Base-by-base conservation (phyloP, 2,888 invertebrate species). In the Stenichneumon culpator region DNA sequence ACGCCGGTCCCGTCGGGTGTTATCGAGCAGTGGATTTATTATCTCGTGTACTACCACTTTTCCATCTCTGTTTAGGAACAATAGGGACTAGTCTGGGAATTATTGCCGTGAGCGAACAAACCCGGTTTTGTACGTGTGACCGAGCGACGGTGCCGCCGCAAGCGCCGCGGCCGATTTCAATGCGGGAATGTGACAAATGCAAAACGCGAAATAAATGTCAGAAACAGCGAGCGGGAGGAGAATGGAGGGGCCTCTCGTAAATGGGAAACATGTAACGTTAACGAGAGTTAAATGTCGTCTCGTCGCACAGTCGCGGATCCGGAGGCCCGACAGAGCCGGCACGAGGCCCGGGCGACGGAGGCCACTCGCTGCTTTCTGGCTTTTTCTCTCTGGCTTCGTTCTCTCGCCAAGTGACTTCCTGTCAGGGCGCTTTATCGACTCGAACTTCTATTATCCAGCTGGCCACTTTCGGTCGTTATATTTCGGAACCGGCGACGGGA, bases 181-280 rank as follows among this genome's bases (percentile, higher is more conserved):
- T 73, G 75, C 57, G 57, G 22, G 44, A 68, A 82, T 85, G 79
- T 79, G 79, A 82, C 79, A 77, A 77, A 85, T 82, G 79, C 67
- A 72, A 79, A 85, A 79, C 72, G 77, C 67, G 79, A 79, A 85
- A 79, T 82, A 79, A 85, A 82, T 82, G 82, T 82, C 85, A 79
- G 28, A 32, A 60, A 68, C 82, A 82, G 60, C n/a, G 47, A 67
- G 54, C 25, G 63, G 0, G 39, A 57, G 47, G 39, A 68, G 57
- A 57, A 57, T 57, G n/a, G 74, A 70, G 70, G 72, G 72, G 47
- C 65, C 74, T 82, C 74, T 57, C 75, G 52, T 73, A 52, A 85
- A 82, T 85, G 79, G 74, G 25, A 70, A 75, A 79, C 75, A 72
- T 77, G 82, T 77, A 69, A 67, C 85, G 82, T 80, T 77, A 79